A percentile compares a stretch with the other conserved stretches of the same genome.
These are phyloP conservation scores for Calliopsis andreniformis DNA, from an alignment of 1,140 invertebrate genomes.

Conservation along the genomic window DNA sequence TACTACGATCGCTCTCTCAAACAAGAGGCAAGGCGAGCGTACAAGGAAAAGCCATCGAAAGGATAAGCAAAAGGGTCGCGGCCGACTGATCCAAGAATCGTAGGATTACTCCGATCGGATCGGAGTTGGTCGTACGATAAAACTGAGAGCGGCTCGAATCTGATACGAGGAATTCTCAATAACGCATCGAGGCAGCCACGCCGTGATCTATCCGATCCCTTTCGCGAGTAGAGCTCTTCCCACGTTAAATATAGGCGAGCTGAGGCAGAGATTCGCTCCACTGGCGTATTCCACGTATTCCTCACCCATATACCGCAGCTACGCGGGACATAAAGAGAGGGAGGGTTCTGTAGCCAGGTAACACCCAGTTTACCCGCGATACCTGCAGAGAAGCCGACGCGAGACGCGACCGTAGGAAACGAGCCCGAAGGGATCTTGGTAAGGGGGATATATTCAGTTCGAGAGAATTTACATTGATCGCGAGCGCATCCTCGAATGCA, in stretches of 20 bases:
- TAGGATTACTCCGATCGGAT: neutral
- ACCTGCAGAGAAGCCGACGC: neutral
- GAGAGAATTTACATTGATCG: neutral
- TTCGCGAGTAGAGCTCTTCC: constrained; percentile 4
- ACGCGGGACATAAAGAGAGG: neutral
- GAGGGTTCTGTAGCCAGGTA: neutral
- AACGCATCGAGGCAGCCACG: neutral
- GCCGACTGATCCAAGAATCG: neutral
- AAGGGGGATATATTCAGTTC: neutral
- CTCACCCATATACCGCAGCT: no score
- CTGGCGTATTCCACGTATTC: constrained; percentile 14
- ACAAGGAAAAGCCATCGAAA: neutral
- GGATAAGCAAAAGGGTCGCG: neutral
- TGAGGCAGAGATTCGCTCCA: neutral
- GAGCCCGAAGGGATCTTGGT: neutral
- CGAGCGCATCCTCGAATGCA: neutral
- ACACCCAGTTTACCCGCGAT: constrained; percentile 7
- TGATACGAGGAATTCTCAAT: constrained; percentile 18
- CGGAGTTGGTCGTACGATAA: neutral
- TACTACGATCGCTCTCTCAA: no score
- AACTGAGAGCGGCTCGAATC: neutral
- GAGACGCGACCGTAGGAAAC: constrained; percentile 34
- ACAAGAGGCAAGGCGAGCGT: no score
- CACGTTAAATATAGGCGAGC: constrained; percentile 54
- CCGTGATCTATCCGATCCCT: constrained; percentile 19